Conservation (phyloP, 2,888 invertebrate species). For the Anorthoa munda region DNA sequence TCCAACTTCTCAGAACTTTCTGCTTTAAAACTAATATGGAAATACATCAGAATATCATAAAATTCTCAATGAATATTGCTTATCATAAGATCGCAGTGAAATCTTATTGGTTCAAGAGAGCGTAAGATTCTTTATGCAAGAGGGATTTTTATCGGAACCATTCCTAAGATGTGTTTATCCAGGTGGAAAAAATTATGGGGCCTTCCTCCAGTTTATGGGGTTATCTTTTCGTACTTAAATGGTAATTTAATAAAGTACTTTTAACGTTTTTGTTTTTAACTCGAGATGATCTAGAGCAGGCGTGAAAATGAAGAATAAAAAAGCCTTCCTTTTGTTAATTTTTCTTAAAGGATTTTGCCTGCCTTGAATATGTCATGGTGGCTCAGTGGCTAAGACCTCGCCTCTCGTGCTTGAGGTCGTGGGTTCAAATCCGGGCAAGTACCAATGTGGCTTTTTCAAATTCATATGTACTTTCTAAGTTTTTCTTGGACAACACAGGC, state of each 20-base stretch:
- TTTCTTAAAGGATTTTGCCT: background rate
- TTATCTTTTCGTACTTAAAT: conserved; percentile 45
- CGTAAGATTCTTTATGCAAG: conserved; percentile 61
- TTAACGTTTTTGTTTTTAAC: conserved; percentile 33
- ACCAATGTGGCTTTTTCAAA: too few relatives aligned
- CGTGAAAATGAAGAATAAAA: background rate
- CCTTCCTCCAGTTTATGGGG: conserved; percentile 45
- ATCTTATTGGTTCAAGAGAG: conserved; percentile 60
- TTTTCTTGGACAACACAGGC: too few relatives aligned
- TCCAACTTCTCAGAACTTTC: background rate
- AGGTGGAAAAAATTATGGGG: conserved; percentile 63
- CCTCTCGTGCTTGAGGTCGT: too few relatives aligned
- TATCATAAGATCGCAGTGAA: conserved; percentile 48
- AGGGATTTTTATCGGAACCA: conserved; percentile 59
- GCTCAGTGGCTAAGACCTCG: too few relatives aligned
- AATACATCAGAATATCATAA: conserved; percentile 55
- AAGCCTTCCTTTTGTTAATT: background rate
- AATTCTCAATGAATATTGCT: conserved; percentile 47
- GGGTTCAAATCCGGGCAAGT: too few relatives aligned
- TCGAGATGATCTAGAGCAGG: background rate
- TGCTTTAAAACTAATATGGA: conserved; percentile 29
- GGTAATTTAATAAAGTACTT: conserved; percentile 39
- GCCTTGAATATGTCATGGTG: too few relatives aligned
- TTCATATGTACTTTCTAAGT: too few relatives aligned
- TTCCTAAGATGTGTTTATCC: conserved; percentile 61